Evolutionary conservation across 2,797 vertebrate species (phyloP).

Genomic region (Notolepis coatsorum): DNA sequence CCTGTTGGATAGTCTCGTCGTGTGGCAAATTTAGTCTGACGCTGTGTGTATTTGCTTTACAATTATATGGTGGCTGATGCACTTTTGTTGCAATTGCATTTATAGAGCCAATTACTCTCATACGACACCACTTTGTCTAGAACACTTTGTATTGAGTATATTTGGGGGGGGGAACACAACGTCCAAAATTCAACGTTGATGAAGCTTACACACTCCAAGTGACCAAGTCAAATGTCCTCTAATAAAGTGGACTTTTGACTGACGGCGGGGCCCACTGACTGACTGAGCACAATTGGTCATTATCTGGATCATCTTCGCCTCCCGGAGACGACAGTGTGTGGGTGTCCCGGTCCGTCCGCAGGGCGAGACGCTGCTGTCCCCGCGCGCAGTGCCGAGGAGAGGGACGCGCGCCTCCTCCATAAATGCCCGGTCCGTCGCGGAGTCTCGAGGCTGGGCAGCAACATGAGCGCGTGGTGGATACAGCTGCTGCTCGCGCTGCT

Average conservation of each 20-base stretch:
- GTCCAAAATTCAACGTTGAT: not conserved
- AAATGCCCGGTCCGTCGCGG: conserved; percentile 81
- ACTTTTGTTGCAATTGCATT: not conserved
- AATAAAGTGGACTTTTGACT: not conserved
- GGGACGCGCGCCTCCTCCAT: conserved; percentile 75
- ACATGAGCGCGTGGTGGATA: conserved; percentile 83
- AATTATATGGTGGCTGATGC: not conserved
- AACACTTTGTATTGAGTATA: too few relatives aligned
- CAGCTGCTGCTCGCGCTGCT: conserved; percentile 81
- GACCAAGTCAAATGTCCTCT: too few relatives aligned
- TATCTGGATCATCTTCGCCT: conserved; percentile 5
- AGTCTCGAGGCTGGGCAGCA: conserved; percentile 81
- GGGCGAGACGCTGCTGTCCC: conserved; percentile 61
- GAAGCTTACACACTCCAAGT: too few relatives aligned
- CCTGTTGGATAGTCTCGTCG: conserved; percentile 23
- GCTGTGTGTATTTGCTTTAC: not conserved
- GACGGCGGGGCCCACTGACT: not conserved
- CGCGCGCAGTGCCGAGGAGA: conserved; percentile 72
- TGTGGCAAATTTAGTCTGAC: not conserved
- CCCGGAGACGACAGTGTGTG: conserved; percentile 23
- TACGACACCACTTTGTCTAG: too few relatives aligned
- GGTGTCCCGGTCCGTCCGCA: conserved; percentile 28
- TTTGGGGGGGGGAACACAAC: too few relatives aligned
- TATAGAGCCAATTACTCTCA: too few relatives aligned
- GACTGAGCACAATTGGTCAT: not conserved